These are phyloP conservation scores for Noturus placidus DNA, from an alignment of 2,113 vertebrate genomes.

Conservation along the genomic window DNA sequence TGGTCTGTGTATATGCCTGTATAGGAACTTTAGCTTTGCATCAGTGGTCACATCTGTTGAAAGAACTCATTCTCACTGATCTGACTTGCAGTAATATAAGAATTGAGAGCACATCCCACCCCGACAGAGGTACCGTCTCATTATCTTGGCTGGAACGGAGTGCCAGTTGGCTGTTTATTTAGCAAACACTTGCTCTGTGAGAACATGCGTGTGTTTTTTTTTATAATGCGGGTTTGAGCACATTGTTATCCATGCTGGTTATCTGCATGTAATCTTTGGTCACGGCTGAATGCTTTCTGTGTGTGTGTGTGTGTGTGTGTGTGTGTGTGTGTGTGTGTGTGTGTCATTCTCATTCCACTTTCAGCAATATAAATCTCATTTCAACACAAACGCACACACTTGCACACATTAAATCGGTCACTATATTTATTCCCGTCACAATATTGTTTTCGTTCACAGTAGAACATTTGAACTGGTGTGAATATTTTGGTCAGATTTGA, in stretches of 20 bases:
- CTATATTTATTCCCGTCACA: neutral
- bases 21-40: neutral
- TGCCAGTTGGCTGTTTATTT: constrained; percentile 36
- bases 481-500: neutral
- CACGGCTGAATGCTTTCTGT: neutral
- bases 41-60: neutral
- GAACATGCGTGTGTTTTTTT: constrained; percentile 1
- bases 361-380: neutral
- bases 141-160: neutral
- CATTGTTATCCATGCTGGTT: constrained; percentile 2
- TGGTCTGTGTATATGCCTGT: neutral
- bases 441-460: neutral
- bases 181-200: constrained; percentile 5
- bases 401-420: neutral
- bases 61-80: neutral
- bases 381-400: neutral
- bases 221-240: neutral
- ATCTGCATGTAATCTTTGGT: neutral
- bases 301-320: constrained; percentile 23
- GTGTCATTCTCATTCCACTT: neutral
- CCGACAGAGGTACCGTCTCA: neutral
- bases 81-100: neutral
- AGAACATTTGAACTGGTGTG: neutral
- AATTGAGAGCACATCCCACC: neutral
- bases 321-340: constrained; percentile 9